phyloP scores from a whole-genome alignment of 2,113 vertebrate species.

The Tychaedon coryphoeus region DNA sequence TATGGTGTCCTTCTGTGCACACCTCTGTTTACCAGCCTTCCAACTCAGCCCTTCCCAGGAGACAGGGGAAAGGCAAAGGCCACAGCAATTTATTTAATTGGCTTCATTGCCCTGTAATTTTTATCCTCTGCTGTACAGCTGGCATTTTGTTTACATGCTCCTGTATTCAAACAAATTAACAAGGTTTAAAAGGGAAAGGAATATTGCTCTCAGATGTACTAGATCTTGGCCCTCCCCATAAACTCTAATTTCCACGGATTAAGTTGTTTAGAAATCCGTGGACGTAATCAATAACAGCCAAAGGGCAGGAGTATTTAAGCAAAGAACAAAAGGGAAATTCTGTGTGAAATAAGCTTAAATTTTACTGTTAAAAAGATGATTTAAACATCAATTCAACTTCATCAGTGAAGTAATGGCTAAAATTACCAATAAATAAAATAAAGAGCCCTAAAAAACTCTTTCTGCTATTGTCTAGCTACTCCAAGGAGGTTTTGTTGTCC shows the following conservation, averaged over 20 bases:
- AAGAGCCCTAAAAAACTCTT: not conserved
- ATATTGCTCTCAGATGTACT: not conserved
- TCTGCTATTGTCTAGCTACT: not conserved
- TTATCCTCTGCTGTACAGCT: not conserved
- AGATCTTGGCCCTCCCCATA: not conserved
- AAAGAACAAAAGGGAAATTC: not conserved
- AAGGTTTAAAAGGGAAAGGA: not conserved
- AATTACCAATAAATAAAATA: not conserved
- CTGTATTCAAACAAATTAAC: not conserved
- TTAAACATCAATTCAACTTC: not conserved
- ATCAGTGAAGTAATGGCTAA: not conserved
- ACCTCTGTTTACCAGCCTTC: not conserved
- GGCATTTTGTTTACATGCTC: not conserved
- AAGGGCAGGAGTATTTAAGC: not conserved
- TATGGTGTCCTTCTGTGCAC: not conserved
- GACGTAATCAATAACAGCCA: not conserved
- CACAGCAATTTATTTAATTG: not conserved
- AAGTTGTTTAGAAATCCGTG: not conserved
- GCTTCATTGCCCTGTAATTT: not conserved
- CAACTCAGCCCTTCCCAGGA: not conserved
- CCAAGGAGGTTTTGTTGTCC: accelerated
- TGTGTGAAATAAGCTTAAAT: not conserved
- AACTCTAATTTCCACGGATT: not conserved
- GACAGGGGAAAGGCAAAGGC: not conserved
- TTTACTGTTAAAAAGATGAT: not conserved